A percentile compares a stretch with the other conserved stretches of the same genome.
These are phyloP conservation scores for Pseudococcus longispinus DNA, from an alignment of 2,888 invertebrate species.

Conservation along the genomic window DNA sequence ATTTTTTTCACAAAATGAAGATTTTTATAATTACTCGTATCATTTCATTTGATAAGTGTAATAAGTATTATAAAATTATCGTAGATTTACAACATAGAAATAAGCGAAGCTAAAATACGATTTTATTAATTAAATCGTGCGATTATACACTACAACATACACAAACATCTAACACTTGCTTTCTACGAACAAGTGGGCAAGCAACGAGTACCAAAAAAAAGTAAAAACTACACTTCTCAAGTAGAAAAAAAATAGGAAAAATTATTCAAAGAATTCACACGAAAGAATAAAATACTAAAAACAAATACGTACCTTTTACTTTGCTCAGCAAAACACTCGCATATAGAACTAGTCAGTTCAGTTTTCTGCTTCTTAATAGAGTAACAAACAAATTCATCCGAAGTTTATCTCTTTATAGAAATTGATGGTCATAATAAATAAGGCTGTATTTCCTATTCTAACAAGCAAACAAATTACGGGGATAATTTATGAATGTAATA, in stretches of 20 bases:
- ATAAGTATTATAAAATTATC: neutral
- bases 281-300: neutral
- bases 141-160: neutral
- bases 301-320: neutral
- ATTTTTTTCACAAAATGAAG: neutral
- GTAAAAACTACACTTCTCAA: neutral
- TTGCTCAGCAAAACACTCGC: neutral
- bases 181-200: neutral
- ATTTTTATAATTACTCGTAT: neutral
- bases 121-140: too few relatives aligned
- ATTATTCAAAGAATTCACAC: neutral
- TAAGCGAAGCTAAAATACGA: too few relatives aligned
- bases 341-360: constrained; percentile 21
- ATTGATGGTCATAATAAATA: constrained; percentile 34
- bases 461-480: neutral
- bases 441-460: neutral
- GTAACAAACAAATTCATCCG: constrained; percentile 37
- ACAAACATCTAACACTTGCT: too few relatives aligned
- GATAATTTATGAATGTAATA: neutral
- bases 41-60: neutral
- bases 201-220: neutral
- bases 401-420: constrained; percentile 37
- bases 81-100: neutral
- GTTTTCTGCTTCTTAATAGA: constrained; percentile 15
- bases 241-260: neutral